A percentile compares a stretch with the other conserved stretches of the same genome.
phyloP scores from a whole-genome alignment of 23 tunicate genomes.

The Ciona savignyi region DNA sequence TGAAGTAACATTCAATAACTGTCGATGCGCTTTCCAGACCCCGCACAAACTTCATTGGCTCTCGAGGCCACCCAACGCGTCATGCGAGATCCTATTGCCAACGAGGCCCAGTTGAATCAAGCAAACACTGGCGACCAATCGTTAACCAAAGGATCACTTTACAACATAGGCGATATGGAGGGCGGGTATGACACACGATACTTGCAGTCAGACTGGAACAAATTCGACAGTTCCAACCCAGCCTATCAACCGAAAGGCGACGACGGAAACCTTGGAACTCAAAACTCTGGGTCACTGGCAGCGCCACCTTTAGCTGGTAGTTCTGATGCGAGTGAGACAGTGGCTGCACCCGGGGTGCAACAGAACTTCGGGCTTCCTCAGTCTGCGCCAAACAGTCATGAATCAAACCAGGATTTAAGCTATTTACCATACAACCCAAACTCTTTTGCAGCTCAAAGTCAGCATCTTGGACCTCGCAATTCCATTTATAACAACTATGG shows the following conservation, averaged over 20 bases:
- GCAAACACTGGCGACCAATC: conserved; percentile 2
- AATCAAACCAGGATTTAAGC: neutral
- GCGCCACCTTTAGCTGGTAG: neutral
- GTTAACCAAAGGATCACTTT: neutral
- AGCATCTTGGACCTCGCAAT: neutral
- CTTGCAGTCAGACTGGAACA: conserved; percentile 54
- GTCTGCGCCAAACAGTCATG: neutral
- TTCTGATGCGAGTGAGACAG: neutral
- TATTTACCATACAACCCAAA: neutral
- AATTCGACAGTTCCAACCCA: neutral
- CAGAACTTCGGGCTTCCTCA: neutral
- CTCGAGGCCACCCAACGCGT: conserved; percentile 53
- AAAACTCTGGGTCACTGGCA: neutral
- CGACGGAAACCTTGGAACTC: neutral
- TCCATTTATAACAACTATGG: neutral
- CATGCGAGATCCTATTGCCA: conserved; percentile 27
- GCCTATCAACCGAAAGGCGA: neutral
- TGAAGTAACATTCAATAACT: no score
- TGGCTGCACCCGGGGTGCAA: neutral
- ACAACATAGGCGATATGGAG: no score
- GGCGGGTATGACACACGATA: conserved; percentile 52
- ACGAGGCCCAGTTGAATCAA: neutral
- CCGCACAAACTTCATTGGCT: conserved; percentile 27
- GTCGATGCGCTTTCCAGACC: neutral
- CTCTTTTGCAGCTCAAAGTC: neutral